A percentile compares a stretch with the other conserved stretches of the same genome.
These are phyloP conservation scores for Dilophus febrilis DNA, from an alignment of 2,888 invertebrate species.

Conservation along the genomic window DNA sequence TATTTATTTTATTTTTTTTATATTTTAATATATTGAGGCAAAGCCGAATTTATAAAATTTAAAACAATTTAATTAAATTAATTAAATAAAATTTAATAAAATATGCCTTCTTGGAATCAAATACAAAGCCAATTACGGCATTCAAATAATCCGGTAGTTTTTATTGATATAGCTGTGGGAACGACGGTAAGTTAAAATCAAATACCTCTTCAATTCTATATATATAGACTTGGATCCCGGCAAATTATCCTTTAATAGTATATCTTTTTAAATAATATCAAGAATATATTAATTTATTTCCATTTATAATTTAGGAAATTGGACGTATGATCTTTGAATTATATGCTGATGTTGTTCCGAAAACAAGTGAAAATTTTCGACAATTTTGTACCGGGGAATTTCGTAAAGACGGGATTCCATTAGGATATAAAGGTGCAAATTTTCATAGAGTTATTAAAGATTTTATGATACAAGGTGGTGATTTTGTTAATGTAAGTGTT, in stretches of 20 bases:
- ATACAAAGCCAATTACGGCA: slow-evolving; percentile 77
- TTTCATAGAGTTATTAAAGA: slow-evolving; percentile 99
- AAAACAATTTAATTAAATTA: too few relatives aligned
- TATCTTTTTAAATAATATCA: slow-evolving; percentile 1
- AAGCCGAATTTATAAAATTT: too few relatives aligned
- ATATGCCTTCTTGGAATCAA: slow-evolving; percentile 90
- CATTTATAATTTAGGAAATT: slow-evolving; percentile 54
- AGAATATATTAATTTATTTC: slow-evolving; percentile 5
- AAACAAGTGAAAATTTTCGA: slow-evolving; percentile 92
- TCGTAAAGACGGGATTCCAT: slow-evolving; percentile 85
- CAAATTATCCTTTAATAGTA: too few relatives aligned
- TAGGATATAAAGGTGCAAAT: slow-evolving; percentile 89
- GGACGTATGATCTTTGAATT: slow-evolving; percentile 96
- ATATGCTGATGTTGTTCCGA: slow-evolving; percentile 91
- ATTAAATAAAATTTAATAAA: slow-evolving; percentile 12
- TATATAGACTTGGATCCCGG: too few relatives aligned
- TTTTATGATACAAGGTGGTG: slow-evolving; percentile 99
- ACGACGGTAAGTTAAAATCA: slow-evolving; percentile 51
- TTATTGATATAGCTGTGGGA: slow-evolving; percentile 93
- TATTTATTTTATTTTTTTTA: too few relatives aligned
- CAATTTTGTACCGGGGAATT: slow-evolving; percentile 99
- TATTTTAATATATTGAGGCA: too few relatives aligned
- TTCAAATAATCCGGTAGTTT: slow-evolving; percentile 94
- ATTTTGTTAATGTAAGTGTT: slow-evolving; percentile 85
- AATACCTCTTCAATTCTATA: too few relatives aligned